These are phyloP conservation scores for Aplysina aerophoba DNA, from an alignment of 37 sponge, comb jelly and placozoan genomes.

Conservation along the genomic window DNA sequence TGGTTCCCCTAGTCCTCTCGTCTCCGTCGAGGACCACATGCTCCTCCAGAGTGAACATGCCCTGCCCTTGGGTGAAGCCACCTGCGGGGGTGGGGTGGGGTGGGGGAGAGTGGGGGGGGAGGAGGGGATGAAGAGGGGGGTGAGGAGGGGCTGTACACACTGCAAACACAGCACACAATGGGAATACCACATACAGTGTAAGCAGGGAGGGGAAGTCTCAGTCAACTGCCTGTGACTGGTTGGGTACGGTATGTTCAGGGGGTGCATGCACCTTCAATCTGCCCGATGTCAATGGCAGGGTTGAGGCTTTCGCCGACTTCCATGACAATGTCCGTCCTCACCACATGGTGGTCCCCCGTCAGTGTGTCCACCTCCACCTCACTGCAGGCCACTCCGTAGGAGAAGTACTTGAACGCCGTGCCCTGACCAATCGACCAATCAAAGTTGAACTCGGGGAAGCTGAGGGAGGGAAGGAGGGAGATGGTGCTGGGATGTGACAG, in stretches of 20 bases:
- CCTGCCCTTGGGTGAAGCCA: conserved; percentile 59
- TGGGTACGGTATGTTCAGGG: neutral
- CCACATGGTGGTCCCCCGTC: conserved; percentile 43
- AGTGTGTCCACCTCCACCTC: conserved; percentile 52
- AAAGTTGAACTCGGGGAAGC: neutral
- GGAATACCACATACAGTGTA: neutral
- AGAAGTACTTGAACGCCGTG: conserved; percentile 42
- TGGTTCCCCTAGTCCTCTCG: neutral
- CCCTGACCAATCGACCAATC: conserved; percentile 43
- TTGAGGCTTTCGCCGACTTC: conserved; percentile 68
- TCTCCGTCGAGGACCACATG: conserved; percentile 22
- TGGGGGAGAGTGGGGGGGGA: neutral
- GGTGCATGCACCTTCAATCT: conserved; percentile 17
- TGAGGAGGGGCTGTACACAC: neutral
- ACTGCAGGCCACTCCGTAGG: conserved; percentile 50
- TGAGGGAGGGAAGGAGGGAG: neutral
- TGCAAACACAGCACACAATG: neutral
- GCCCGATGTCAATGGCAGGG: conserved; percentile 68
- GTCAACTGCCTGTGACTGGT: conserved; percentile 25
- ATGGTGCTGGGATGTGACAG: too few relatives aligned
- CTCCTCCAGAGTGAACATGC: conserved; percentile 67
- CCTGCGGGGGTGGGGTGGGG: conserved; percentile 27
- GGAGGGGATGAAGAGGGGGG: neutral
- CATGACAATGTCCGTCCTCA: conserved; percentile 63
- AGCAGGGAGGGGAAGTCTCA: too few relatives aligned